Evolutionary conservation across 2,888 invertebrate species (phyloP).

Genomic region (Lepidocyrtoides sp.): DNA sequence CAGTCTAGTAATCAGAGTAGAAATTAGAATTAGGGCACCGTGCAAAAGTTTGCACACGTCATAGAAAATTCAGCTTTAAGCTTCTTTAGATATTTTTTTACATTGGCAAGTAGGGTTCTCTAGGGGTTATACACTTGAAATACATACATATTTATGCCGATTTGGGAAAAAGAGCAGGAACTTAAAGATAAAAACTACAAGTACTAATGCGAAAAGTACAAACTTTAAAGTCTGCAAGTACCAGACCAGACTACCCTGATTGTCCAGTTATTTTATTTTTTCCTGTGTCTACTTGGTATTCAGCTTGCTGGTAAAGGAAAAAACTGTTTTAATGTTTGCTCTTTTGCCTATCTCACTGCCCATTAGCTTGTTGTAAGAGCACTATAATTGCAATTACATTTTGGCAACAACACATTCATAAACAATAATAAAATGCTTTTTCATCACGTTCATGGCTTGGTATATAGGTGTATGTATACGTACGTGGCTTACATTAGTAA

Average conservation of each 20-base stretch:
- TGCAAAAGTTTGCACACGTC: neutral
- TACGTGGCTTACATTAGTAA: neutral
- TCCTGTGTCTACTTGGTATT: no score
- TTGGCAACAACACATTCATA: conserved; percentile 63
- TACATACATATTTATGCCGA: neutral
- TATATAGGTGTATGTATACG: no score
- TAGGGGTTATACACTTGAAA: neutral
- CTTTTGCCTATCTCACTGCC: neutral
- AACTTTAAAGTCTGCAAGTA: no score
- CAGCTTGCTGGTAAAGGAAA: conserved; percentile 6
- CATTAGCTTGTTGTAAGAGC: conserved; percentile 6
- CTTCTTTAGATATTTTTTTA: no score
- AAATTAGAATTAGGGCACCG: conserved; percentile 2
- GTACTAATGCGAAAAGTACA: no score
- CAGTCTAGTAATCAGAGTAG: neutral
- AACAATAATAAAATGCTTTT: conserved; percentile 65
- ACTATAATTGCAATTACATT: conserved; percentile 64
- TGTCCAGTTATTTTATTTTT: no score
- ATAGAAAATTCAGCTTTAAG: neutral
- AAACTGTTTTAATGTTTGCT: conserved; percentile 4
- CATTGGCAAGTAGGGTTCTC: no score
- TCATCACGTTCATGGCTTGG: no score
- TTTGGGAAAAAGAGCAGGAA: neutral
- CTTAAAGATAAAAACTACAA: neutral
- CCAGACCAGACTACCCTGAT: no score